Base-by-base conservation (phyloP, 2,888 invertebrate genomes). In the Himalopsyche anomala region DNA sequence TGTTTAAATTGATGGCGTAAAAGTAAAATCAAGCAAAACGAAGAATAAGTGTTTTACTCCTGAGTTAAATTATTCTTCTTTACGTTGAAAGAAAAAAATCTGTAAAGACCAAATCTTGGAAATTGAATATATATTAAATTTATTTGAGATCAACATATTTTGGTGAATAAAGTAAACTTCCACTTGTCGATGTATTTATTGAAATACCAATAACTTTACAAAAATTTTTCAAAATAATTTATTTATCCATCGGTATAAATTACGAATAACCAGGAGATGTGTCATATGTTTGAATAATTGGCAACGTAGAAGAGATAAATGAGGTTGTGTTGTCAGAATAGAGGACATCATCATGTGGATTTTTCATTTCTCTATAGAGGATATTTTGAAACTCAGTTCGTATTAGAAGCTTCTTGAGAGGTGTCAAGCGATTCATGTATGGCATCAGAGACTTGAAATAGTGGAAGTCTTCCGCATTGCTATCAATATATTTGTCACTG, bases 361-460 rank as follows among this genome's bases (percentile, higher is more conserved):
- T 62, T 62, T 62, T 62, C 19, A 62, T 62, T 62, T 62, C 62
- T 62, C 62, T 62, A 19, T 19, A 62, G n/a, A 62, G 62, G 19
- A 62, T 62, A 28, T 62, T 62, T 62, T 62, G 62, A 62, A 62
- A 62, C 62, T 62, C 62, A 15, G 62, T 62, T 62, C 62, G n/a
- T 8, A 62, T 19, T 19, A 62, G 62, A 28, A 62, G 62, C 19
- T 62, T 62, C 62, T 62, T 62, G 19, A 62, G n/a, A 62, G 62
- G 62, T 28, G 28, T 62, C 62, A 62, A 62, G 19, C 62, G 62
- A 19, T 62, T 62, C 62, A 62, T 62, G 6, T 62, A 62, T 15
- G 62, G 62, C 62, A 62, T 62, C 28, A 62, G 62, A 62, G 62
- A 62, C 28, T 62, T 62, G 62, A 62, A 62, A 62, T 62, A 62